These are phyloP conservation scores for Amblyteles armatorius DNA, from an alignment of 2,888 invertebrate genomes.

Conservation along the genomic window DNA sequence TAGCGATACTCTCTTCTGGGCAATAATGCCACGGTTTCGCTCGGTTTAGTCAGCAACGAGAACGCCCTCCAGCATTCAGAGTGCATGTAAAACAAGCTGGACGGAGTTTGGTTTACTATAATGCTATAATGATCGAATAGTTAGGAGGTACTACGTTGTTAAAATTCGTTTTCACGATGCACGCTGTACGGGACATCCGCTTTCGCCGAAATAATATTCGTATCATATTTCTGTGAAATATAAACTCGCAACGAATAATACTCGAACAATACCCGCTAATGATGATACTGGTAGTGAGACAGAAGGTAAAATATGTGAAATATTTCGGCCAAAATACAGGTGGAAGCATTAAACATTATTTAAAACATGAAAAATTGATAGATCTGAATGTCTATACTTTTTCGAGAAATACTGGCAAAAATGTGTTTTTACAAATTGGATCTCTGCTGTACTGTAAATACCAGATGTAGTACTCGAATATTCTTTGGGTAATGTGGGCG, in stretches of 20 bases:
- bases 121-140: conserved; percentile 48
- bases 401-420: background rate
- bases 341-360: background rate
- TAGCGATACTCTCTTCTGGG: conserved; percentile 62
- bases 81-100: conserved; percentile 56
- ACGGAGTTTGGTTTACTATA: conserved; percentile 24
- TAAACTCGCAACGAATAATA: background rate
- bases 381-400: background rate
- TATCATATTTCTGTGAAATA: background rate
- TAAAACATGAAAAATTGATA: background rate
- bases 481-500: background rate
- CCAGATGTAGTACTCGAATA: background rate
- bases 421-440: background rate
- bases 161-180: conserved; percentile 19
- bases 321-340: background rate
- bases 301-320: background rate
- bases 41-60: conserved; percentile 61
- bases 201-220: conserved; percentile 22
- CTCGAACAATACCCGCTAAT: background rate
- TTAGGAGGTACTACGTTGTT: conserved; percentile 54
- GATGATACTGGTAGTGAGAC: background rate
- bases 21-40: conserved; percentile 58
- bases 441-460: too few relatives aligned
- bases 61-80: conserved; percentile 37
- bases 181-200: conserved; percentile 30